A percentile compares a stretch with the other conserved stretches of the same genome.
Conservation (phyloP, 2,888 invertebrate species). For the Acronicta leporina region DNA sequence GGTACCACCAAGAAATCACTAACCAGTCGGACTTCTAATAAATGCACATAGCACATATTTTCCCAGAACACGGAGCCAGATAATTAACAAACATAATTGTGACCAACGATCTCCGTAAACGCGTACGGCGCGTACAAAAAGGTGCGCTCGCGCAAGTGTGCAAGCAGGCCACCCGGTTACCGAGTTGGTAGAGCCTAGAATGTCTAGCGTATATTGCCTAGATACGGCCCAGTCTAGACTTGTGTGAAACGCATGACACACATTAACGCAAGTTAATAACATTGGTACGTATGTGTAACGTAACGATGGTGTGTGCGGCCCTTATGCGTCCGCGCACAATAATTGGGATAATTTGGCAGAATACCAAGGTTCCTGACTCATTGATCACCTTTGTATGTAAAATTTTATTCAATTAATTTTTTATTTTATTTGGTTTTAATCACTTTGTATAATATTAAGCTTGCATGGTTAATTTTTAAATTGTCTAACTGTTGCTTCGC, state of each 20-base stretch:
- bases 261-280: conserved; percentile 55
- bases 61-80: conserved; percentile 38
- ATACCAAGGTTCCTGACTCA: too few species aligned
- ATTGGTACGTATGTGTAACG: conserved; percentile 35
- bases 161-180: conserved; percentile 83
- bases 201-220: conserved; percentile 63
- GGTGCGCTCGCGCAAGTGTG: conserved; percentile 72
- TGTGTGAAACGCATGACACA: conserved; percentile 71
- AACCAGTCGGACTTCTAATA: conserved; percentile 44
- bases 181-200: conserved; percentile 74
- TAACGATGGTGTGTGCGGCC: conserved; percentile 24
- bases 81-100: conserved; percentile 64
- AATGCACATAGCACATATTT: conserved; percentile 51
- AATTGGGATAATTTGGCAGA: background rate
- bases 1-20: conserved; percentile 20
- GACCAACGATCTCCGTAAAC: conserved; percentile 59
- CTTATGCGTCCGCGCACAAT: conserved; percentile 17
- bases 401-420: too few species aligned
- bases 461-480: too few species aligned
- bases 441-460: too few species aligned
- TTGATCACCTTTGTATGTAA: too few species aligned
- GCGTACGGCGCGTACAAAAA: conserved; percentile 59
- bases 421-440: too few species aligned
- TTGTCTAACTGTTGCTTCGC: too few species aligned
- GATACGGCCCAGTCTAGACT: conserved; percentile 62